phyloP scores from a whole-genome alignment of 2,888 invertebrate genomes.

The Iselma pallidipennis region DNA sequence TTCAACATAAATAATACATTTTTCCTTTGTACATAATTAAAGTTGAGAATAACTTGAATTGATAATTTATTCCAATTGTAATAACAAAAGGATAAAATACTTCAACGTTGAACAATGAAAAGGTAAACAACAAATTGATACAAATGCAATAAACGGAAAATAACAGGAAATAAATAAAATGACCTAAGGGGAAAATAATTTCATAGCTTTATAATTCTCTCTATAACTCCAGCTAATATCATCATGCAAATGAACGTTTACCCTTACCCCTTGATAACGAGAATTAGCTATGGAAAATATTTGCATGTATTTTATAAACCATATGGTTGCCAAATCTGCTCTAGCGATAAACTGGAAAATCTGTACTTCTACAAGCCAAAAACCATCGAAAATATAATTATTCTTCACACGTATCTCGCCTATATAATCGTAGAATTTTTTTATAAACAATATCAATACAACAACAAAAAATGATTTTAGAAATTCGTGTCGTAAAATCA shows the following conservation, averaged over 20 bases:
- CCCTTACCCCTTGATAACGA: constrained; percentile 16
- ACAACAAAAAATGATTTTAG: neutral
- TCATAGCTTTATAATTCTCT: constrained; percentile 1
- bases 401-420: neutral
- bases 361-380: neutral
- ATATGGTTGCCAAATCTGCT: constrained; percentile 13
- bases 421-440: neutral
- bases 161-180: constrained; percentile 17
- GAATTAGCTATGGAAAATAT: constrained; percentile 24
- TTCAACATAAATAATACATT: neutral
- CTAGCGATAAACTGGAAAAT: constrained; percentile 4
- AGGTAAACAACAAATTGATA: constrained; percentile 7
- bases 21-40: neutral
- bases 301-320: constrained; percentile 23
- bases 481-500: too few relatives aligned
- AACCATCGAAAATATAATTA: neutral
- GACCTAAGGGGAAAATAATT: constrained; percentile 17
- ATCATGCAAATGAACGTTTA: constrained; percentile 27
- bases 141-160: constrained; percentile 11
- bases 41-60: too few relatives aligned
- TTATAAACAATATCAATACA: neutral
- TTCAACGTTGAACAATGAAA: constrained; percentile 2
- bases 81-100: neutral
- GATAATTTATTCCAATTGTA: too few relatives aligned
- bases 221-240: constrained; percentile 21